A percentile compares a stretch with the other conserved stretches of the same genome.
These are phyloP conservation scores for Spodoptera litura DNA, from an alignment of 1,140 invertebrate species.

Conservation along the genomic window DNA sequence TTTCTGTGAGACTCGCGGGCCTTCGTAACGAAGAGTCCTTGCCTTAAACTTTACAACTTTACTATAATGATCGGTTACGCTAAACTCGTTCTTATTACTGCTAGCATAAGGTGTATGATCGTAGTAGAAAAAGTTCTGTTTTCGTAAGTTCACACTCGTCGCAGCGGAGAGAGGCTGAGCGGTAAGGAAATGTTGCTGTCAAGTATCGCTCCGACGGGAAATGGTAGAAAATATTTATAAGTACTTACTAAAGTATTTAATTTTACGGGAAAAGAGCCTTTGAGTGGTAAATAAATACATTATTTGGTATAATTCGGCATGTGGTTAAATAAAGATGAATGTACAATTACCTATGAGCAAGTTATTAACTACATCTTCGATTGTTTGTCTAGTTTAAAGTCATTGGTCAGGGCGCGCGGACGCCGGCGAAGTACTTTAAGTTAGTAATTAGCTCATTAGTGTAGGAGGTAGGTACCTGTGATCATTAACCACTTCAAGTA, in stretches of 20 bases:
- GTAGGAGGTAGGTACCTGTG: not conserved
- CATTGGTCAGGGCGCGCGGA: not conserved
- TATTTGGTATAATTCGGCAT: no score
- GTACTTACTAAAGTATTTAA: slow-evolving; percentile 21
- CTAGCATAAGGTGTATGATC: not conserved
- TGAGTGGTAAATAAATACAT: not conserved
- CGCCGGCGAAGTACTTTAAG: not conserved
- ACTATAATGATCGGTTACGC: not conserved
- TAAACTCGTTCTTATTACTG: slow-evolving; percentile 6
- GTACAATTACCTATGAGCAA: no score
- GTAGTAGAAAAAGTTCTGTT: not conserved
- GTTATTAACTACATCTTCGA: no score
- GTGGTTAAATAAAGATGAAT: no score
- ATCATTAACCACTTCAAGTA: slow-evolving; percentile 24
- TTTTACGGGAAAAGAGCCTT: not conserved
- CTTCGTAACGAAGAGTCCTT: slow-evolving; percentile 48
- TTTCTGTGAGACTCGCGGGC: slow-evolving; percentile 35
- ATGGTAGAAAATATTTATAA: slow-evolving; percentile 23
- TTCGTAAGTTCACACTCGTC: slow-evolving; percentile 34
- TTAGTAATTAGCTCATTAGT: slow-evolving; percentile 35
- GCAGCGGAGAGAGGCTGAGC: slow-evolving; percentile 16
- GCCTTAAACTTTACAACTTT: slow-evolving; percentile 14
- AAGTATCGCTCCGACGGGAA: slow-evolving; percentile 29
- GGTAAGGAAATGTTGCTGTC: slow-evolving; percentile 43
- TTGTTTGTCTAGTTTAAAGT: not conserved